A percentile compares a stretch with the other conserved stretches of the same genome.
phyloP scores from a whole-genome alignment of 2,797 vertebrate species.

The Phataginus tricuspis region DNA sequence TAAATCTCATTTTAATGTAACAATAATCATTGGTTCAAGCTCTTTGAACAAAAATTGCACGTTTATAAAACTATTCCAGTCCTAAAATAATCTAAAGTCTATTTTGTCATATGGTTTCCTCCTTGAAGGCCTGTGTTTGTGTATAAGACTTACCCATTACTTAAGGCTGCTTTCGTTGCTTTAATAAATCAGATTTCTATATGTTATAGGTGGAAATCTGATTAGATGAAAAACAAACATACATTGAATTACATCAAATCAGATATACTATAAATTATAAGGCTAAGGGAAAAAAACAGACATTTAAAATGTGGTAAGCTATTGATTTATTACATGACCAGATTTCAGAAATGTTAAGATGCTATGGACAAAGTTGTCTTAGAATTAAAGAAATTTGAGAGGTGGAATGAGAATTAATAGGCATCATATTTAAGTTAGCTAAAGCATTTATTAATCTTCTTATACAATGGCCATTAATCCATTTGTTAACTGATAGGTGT shows the following conservation, averaged over 20 bases:
- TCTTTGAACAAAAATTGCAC: not conserved
- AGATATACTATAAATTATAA: not conserved
- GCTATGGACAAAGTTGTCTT: not conserved
- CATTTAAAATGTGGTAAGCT: not conserved
- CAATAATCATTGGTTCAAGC: not conserved
- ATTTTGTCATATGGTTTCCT: not conserved
- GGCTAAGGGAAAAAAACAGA: not conserved
- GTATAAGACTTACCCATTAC: not conserved
- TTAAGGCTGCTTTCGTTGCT: not conserved
- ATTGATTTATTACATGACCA: not conserved
- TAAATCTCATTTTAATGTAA: not conserved
- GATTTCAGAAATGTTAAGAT: not conserved
- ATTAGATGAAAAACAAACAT: not conserved
- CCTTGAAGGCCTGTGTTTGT: not conserved
- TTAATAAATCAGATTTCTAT: not conserved
- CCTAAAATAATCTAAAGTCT: not conserved
- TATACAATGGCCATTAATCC: accelerated
- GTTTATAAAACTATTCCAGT: not conserved
- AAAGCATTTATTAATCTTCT: too few relatives aligned
- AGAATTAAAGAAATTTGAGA: not conserved
- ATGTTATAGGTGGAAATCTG: not conserved
- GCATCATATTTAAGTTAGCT: not conserved
- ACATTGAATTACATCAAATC: not conserved
- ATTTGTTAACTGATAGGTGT: too few relatives aligned
- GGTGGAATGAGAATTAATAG: accelerated